Conservation (phyloP, 2,888 invertebrate species). For the Podotricha telesiphe region DNA sequence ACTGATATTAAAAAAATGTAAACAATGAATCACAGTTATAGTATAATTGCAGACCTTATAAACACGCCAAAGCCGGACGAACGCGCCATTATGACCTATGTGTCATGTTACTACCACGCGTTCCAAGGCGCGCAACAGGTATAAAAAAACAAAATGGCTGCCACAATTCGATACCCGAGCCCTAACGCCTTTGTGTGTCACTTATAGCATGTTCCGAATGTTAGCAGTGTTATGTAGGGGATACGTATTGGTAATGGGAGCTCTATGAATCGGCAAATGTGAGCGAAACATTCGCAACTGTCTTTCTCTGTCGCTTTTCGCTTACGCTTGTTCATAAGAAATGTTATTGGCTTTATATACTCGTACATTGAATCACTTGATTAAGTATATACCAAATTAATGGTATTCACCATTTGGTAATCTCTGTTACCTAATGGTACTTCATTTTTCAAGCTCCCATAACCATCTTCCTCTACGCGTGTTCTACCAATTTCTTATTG, state of each 20-base stretch:
- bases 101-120: constrained; percentile 99
- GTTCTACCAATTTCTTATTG: constrained; percentile 21
- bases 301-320: constrained; percentile 40
- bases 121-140: constrained; percentile 99
- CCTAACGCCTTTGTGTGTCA: constrained; percentile 80
- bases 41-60: constrained; percentile 94
- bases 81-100: constrained; percentile 99
- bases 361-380: neutral
- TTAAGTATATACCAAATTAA: constrained; percentile 14
- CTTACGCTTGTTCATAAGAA: constrained; percentile 37
- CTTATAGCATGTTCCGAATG: constrained; percentile 73
- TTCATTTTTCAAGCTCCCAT: constrained; percentile 36
- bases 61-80: constrained; percentile 99
- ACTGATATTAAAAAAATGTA: constrained; percentile 29
- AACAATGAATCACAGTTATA: constrained; percentile 43
- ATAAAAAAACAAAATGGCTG: constrained; percentile 62
- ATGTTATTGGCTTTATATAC: constrained; percentile 32
- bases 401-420: constrained; percentile 7
- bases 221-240: constrained; percentile 28
- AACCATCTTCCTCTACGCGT: constrained; percentile 34
- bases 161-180: constrained; percentile 66
- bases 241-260: constrained; percentile 40
- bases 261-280: constrained; percentile 23
- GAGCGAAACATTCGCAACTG: constrained; percentile 27
- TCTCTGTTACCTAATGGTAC: no score